Conservation (phyloP, 1,140 invertebrate species). For the Brachionus plicatilis region DNA sequence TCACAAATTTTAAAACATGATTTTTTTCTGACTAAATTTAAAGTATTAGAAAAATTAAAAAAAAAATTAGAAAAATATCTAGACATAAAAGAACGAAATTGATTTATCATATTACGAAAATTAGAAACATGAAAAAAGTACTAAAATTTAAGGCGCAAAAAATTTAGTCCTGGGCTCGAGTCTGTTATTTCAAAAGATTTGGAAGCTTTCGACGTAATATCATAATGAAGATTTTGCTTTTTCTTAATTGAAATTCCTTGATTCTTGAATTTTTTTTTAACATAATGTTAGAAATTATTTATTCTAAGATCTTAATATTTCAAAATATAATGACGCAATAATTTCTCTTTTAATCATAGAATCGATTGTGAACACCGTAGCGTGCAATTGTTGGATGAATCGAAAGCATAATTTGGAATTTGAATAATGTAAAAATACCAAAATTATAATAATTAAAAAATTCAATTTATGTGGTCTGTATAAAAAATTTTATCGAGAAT, state of each 20-base stretch:
- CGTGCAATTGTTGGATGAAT: background rate
- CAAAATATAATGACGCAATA: background rate
- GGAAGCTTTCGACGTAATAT: background rate
- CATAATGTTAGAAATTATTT: constrained; percentile 10
- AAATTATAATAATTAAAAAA: background rate
- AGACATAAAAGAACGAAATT: background rate
- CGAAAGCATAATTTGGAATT: background rate
- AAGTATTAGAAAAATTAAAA: background rate
- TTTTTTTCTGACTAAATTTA: background rate
- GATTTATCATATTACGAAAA: background rate
- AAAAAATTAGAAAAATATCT: background rate
- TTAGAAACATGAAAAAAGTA: background rate
- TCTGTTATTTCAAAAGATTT: background rate
- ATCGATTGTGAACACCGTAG: background rate
- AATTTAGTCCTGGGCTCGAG: background rate
- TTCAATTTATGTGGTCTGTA: background rate
- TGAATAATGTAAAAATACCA: background rate
- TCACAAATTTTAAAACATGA: background rate
- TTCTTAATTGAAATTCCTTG: background rate
- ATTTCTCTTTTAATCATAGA: background rate
- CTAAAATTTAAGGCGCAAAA: background rate
- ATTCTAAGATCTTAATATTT: background rate
- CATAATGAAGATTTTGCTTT: background rate
- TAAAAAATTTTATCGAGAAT: background rate
- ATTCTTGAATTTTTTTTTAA: background rate